phyloP scores from a whole-genome alignment of 2,888 invertebrate genomes.

The Phalera bucephala region DNA sequence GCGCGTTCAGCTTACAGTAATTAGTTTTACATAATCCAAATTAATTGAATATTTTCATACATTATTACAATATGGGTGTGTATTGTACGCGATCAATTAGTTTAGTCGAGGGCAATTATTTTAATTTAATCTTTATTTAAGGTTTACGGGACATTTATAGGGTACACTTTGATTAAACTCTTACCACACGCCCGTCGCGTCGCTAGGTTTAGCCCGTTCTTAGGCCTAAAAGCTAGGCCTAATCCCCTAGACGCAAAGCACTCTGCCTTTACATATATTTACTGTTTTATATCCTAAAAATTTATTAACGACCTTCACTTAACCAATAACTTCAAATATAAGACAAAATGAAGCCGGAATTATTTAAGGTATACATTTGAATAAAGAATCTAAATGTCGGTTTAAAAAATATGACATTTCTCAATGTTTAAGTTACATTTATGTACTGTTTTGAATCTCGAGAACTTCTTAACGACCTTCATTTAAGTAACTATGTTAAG shows the following conservation, averaged over 20 bases:
- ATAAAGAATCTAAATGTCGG: too few species aligned
- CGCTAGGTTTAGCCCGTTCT: conserved; percentile 16
- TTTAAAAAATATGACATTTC: too few species aligned
- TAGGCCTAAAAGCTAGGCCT: conserved; percentile 46
- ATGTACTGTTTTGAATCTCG: too few species aligned
- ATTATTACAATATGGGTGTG: conserved; percentile 12
- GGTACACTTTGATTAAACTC: too few species aligned
- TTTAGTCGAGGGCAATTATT: conserved; percentile 29
- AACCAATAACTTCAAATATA: conserved; percentile 7
- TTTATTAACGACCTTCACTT: neutral
- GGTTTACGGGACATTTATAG: too few species aligned
- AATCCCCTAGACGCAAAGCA: conserved; percentile 11
- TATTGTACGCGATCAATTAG: conserved; percentile 32
- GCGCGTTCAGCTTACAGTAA: conserved; percentile 9
- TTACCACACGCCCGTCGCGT: conserved; percentile 28
- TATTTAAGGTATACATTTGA: conserved; percentile 20
- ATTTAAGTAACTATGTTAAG: too few species aligned
- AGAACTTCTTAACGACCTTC: too few species aligned
- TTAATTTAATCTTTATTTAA: conserved; percentile 24
- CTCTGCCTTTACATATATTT: neutral
- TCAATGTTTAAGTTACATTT: too few species aligned
- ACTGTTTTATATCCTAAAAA: neutral
- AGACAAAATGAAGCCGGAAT: conserved; percentile 33
- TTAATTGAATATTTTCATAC: conserved; percentile 22
- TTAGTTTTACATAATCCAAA: conserved; percentile 24